Evolutionary conservation across 2,113 vertebrate genomes (phyloP).

Genomic region (Hyaena hyaena): DNA sequence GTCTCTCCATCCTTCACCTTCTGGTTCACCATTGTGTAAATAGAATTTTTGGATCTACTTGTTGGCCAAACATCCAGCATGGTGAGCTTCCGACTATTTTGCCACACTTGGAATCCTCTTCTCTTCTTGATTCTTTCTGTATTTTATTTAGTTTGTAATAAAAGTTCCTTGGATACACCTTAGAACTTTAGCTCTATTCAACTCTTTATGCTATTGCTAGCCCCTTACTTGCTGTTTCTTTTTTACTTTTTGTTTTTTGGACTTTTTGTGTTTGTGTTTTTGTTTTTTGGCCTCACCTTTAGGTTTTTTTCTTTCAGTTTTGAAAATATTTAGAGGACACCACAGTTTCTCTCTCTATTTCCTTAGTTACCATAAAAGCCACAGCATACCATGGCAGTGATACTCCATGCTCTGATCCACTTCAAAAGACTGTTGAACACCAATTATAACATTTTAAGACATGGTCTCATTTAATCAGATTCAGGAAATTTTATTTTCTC

Average conservation of each 20-base stretch:
- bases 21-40: background rate
- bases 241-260: no score
- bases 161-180: background rate
- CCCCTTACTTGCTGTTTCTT: background rate
- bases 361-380: background rate
- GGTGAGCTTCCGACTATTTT: background rate
- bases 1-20: background rate
- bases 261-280: no score
- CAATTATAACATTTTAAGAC: background rate
- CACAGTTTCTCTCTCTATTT: background rate
- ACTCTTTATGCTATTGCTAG: background rate
- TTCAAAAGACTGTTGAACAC: background rate
- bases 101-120: rapidly evolving
- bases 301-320: background rate
- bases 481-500: background rate
- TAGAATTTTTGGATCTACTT: background rate
- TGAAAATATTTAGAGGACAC: background rate
- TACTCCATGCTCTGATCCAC: rapidly evolving
- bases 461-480: background rate
- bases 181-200: background rate
- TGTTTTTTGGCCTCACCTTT: background rate
- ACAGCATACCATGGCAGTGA: rapidly evolving
- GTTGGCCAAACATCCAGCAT: background rate
- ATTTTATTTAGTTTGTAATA: background rate
- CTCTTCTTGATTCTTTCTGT: background rate